Conservation (phyloP, 2,797 vertebrate genomes). For the Tachyglossus aculeatus region DNA sequence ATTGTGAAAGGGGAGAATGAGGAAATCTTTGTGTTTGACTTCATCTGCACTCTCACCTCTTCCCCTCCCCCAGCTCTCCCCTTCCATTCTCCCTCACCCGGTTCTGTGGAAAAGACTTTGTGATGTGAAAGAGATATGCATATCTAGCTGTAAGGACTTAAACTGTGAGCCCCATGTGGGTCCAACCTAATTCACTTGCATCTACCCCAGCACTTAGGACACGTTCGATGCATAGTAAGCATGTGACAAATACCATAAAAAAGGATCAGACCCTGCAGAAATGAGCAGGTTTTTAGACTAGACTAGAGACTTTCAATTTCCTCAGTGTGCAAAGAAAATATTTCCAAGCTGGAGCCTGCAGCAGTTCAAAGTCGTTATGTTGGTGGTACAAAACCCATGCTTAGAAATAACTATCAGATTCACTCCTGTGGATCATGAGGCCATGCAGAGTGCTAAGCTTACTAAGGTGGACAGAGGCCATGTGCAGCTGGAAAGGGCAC, state of each 20-base stretch:
- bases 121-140: not conserved
- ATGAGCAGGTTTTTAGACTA: too few relatives aligned
- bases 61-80: not conserved
- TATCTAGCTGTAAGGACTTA: too few relatives aligned
- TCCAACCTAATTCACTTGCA: too few relatives aligned
- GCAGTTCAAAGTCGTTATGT: not conserved
- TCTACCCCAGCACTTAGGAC: too few relatives aligned
- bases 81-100: too few relatives aligned
- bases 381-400: not conserved
- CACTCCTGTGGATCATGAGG: not conserved
- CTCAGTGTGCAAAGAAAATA: not conserved
- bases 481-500: constrained; percentile 12
- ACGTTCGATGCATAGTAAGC: too few relatives aligned
- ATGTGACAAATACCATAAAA: too few relatives aligned
- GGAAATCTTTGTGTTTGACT: not conserved
- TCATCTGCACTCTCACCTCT: not conserved
- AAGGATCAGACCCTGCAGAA: too few relatives aligned
- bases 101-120: not conserved
- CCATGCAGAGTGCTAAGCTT: not conserved
- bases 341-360: not conserved
- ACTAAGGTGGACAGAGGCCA: constrained; percentile 12
- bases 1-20: not conserved
- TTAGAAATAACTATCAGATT: not conserved
- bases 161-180: too few relatives aligned
- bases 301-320: not conserved